Percentiles rank a stretch among this genome's conserved stretches.
These are phyloP conservation scores for Parthenolecanium corni DNA, from an alignment of 2,888 invertebrate genomes.

Conservation along the genomic window DNA sequence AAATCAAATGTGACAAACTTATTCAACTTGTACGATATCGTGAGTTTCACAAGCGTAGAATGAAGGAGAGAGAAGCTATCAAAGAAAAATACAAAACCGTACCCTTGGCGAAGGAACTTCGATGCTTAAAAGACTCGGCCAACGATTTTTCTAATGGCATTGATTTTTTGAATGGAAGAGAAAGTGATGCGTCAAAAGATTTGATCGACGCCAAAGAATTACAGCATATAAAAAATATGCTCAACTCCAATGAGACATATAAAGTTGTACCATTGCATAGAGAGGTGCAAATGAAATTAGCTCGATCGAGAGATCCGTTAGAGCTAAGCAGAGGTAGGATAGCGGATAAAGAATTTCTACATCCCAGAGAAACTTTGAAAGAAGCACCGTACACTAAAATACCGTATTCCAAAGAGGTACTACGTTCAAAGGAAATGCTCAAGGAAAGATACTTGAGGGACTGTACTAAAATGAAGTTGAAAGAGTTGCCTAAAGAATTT, in stretches of 20 bases:
- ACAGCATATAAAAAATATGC: constrained; percentile 16
- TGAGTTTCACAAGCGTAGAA: constrained; percentile 9
- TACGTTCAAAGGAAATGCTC: constrained; percentile 18
- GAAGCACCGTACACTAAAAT: constrained; percentile 7
- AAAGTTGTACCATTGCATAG: background rate
- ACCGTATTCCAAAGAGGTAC: constrained; percentile 15
- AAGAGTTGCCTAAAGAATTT: background rate
- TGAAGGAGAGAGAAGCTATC: constrained; percentile 9
- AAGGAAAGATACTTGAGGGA: constrained; percentile 17
- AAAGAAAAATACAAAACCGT: constrained; percentile 4
- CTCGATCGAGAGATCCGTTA: background rate
- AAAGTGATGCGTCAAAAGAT: constrained; percentile 4
- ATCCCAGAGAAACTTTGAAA: constrained; percentile 5
- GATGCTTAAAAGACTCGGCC: background rate
- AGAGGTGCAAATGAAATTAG: background rate
- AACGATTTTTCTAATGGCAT: constrained; percentile 4
- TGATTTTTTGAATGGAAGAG: background rate
- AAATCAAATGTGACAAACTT: constrained; percentile 18
- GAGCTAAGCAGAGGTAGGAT: background rate
- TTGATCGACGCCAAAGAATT: constrained; percentile 11
- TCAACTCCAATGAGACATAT: background rate
- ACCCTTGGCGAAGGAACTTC: constrained; percentile 3
- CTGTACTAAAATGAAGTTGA: constrained; percentile 18
- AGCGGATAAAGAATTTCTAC: constrained; percentile 4
- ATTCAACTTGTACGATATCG: constrained; percentile 3